Conservation (phyloP, 1,140 invertebrate species). For the Chrysoperla carnea region DNA sequence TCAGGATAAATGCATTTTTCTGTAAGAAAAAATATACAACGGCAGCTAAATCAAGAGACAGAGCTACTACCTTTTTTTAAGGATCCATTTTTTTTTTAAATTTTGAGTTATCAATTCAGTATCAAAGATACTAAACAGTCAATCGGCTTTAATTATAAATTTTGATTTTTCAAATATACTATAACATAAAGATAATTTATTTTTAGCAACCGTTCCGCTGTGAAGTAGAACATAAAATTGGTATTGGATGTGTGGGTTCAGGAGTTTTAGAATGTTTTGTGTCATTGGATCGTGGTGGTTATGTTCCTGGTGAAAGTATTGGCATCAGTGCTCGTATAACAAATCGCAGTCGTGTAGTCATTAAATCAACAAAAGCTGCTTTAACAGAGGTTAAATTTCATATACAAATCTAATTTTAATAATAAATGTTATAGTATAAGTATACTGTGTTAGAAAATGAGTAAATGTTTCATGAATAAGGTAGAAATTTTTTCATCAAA, state of each 20-base stretch:
- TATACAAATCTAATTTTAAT: too few relatives aligned
- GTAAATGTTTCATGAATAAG: too few relatives aligned
- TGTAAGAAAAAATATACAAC: too few relatives aligned
- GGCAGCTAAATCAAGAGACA: too few relatives aligned
- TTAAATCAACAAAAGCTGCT: slow-evolving; percentile 55
- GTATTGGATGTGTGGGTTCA: slow-evolving; percentile 67
- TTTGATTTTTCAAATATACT: slow-evolving; percentile 2
- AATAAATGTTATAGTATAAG: too few relatives aligned
- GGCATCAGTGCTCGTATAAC: slow-evolving; percentile 67
- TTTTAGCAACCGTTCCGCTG: slow-evolving; percentile 78
- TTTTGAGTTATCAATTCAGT: too few relatives aligned
- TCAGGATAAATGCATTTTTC: too few relatives aligned
- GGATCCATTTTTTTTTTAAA: too few relatives aligned
- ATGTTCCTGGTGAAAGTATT: slow-evolving; percentile 85
- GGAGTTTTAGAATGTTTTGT: slow-evolving; percentile 70
- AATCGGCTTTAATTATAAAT: too few relatives aligned
- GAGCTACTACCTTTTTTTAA: too few relatives aligned
- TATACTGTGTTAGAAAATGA: not conserved
- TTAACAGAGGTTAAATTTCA: slow-evolving; percentile 47
- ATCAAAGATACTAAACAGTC: too few relatives aligned
- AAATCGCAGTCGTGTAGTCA: slow-evolving; percentile 65
- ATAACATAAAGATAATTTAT: not conserved
- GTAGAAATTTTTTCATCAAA: too few relatives aligned
- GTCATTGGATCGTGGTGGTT: slow-evolving; percentile 75
- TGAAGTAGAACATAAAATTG: slow-evolving; percentile 77